Evolutionary conservation across 2,113 vertebrate genomes (phyloP).

Genomic region (Castor canadensis): DNA sequence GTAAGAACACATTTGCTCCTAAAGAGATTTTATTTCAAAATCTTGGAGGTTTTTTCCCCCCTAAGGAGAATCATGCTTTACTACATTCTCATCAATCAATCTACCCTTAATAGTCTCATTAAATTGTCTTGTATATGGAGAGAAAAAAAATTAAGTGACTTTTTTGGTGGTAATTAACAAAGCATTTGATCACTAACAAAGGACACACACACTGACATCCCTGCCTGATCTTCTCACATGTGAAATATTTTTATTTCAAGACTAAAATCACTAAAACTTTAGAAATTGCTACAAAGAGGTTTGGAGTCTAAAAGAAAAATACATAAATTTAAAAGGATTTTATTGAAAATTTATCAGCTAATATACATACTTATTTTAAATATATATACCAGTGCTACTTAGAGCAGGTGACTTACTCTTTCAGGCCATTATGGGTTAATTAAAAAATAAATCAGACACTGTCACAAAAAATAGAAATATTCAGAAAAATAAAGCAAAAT

Average conservation of each 20-base stretch:
- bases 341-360: neutral
- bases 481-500: neutral
- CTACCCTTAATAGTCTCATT: neutral
- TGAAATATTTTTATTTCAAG: slow-evolving; percentile 13
- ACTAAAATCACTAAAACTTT: neutral
- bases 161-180: neutral
- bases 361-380: neutral
- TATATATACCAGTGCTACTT: neutral
- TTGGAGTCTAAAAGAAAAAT: neutral
- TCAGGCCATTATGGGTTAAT: neutral
- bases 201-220: neutral
- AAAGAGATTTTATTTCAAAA: slow-evolving; percentile 15
- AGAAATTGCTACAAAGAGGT: neutral
- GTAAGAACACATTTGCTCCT: neutral
- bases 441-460: neutral
- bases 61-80: neutral
- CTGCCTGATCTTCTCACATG: neutral
- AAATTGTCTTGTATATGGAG: neutral
- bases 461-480: slow-evolving; percentile 1
- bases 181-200: neutral
- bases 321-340: neutral
- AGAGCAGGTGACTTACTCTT: neutral
- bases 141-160: neutral
- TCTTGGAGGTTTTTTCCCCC: neutral
- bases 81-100: neutral